phyloP scores from a whole-genome alignment of 2,888 invertebrate species.

The Ptychoptera contaminata region DNA sequence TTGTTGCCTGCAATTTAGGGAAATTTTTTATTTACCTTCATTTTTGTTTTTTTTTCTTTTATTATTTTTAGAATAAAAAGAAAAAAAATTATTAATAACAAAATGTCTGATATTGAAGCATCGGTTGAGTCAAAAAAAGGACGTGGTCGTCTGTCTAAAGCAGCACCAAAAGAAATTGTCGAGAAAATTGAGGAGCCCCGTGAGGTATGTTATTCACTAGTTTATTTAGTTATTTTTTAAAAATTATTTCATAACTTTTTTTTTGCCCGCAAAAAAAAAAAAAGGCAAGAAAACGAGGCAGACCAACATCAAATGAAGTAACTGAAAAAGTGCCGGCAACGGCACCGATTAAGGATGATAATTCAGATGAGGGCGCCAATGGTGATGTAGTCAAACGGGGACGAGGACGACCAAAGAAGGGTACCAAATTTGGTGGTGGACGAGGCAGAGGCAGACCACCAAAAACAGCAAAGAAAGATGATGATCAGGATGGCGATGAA shows the following conservation, averaged over 20 bases:
- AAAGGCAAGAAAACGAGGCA: not conserved
- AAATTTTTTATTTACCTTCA: too few relatives aligned
- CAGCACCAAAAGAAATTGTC: not conserved
- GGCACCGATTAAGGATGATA: not conserved
- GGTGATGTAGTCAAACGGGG: not conserved
- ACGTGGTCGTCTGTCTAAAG: not conserved
- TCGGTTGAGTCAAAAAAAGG: not conserved
- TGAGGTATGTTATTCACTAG: not conserved
- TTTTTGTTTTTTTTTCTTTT: too few relatives aligned
- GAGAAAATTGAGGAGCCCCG: not conserved
- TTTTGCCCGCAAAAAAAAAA: not conserved
- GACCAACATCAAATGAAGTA: not conserved
- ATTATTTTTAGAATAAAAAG: too few relatives aligned
- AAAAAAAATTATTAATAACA: not conserved
- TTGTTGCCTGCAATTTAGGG: not conserved
- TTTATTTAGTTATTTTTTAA: not conserved
- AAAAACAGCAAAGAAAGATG: not conserved
- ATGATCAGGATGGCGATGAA: not conserved
- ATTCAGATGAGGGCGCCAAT: not conserved
- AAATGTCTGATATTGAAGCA: slow-evolving; percentile 2
- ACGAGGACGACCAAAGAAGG: slow-evolving; percentile 3
- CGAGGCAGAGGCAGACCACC: slow-evolving; percentile 1
- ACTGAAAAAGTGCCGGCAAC: not conserved
- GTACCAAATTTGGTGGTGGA: not conserved
- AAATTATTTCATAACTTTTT: not conserved